Evolutionary conservation across 23 tunicate genomes (phyloP).

Genomic region (Oikopleura dioica): DNA sequence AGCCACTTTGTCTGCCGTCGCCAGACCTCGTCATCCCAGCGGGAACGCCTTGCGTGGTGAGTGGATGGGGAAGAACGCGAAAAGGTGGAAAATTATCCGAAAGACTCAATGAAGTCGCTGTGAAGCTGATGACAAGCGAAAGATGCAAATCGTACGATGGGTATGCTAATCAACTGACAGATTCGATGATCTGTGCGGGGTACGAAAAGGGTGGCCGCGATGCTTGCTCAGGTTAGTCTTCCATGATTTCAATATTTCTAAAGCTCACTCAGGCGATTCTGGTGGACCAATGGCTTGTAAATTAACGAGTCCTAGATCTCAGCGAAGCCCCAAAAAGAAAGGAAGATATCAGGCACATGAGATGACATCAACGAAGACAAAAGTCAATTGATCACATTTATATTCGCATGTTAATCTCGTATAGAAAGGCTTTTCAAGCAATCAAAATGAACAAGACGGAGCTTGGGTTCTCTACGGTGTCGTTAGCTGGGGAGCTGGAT

Average conservation of each 20-base stretch:
- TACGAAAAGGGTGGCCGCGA: not conserved
- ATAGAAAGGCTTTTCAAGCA: too few species aligned
- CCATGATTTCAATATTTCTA: too few species aligned
- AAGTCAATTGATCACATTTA: too few species aligned
- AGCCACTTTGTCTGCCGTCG: constrained; percentile 14
- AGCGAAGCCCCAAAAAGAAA: not conserved
- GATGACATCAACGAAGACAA: too few species aligned
- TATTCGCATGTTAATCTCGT: too few species aligned
- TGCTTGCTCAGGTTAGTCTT: too few species aligned
- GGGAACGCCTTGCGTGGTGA: constrained; percentile 15
- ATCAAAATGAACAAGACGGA: not conserved
- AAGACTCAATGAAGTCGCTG: not conserved
- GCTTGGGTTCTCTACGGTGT: not conserved
- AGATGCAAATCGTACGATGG: not conserved
- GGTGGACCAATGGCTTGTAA: not conserved
- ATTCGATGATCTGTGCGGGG: constrained; percentile 5
- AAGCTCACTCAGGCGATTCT: not conserved
- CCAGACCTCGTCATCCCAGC: constrained; percentile 14
- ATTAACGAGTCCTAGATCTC: not conserved
- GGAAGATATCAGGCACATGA: too few species aligned
- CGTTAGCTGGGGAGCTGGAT: not conserved
- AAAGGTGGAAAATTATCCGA: not conserved
- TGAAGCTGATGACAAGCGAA: not conserved
- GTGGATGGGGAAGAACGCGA: constrained; percentile 21
- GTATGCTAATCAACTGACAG: not conserved